These are phyloP conservation scores for Orchestia grillus DNA, from an alignment of 1,140 invertebrate genomes.

Conservation along the genomic window DNA sequence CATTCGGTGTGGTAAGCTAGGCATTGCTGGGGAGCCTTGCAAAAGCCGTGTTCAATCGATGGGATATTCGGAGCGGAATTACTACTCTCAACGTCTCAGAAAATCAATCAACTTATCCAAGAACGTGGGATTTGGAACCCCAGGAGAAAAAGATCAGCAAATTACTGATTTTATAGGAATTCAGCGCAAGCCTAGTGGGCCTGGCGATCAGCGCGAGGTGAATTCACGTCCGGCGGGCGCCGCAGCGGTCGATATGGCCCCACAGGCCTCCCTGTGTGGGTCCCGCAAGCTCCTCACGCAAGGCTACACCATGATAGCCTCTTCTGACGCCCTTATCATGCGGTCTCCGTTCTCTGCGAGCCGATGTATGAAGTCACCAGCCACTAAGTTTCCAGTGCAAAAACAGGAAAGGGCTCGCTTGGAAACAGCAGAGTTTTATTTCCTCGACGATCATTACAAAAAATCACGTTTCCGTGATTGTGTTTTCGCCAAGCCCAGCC, in stretches of 20 bases:
- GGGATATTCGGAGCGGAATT: not conserved
- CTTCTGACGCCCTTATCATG: constrained; percentile 37
- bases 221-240: not conserved
- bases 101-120: not conserved
- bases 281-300: not conserved
- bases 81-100: not conserved
- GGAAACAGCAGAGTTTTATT: constrained; percentile 23
- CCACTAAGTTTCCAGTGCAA: constrained; percentile 44
- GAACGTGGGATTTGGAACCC: not conserved
- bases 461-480: not conserved
- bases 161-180: not conserved
- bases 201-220: not conserved
- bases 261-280: not conserved
- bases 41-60: not conserved
- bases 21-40: not conserved
- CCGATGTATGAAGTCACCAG: constrained; percentile 35
- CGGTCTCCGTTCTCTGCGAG: constrained; percentile 8
- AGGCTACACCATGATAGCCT: constrained; percentile 44
- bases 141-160: not conserved
- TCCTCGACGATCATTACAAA: not conserved
- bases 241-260: not conserved
- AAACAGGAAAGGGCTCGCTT: constrained; percentile 49
- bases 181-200: not conserved
- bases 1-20: not conserved
- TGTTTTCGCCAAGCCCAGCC: not conserved